Evolutionary conservation across 2,797 vertebrate genomes (phyloP).

Genomic region (Oceanodroma leucorhoa): DNA sequence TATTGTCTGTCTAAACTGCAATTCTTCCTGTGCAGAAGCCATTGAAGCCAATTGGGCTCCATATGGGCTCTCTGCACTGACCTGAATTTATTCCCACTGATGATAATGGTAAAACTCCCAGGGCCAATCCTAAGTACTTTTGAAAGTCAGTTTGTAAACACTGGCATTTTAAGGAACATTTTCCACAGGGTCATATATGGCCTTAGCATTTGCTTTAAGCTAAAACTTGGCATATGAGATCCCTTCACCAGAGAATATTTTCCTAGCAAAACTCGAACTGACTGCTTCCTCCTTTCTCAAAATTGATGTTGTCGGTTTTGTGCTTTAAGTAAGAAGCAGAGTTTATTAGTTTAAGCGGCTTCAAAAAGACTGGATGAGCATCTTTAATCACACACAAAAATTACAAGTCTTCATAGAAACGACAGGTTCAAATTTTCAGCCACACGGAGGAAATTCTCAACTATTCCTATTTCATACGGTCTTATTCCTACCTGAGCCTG

Average conservation of each 20-base stretch:
- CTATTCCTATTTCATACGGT: not conserved
- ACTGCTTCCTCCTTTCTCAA: not conserved
- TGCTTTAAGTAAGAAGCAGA: not conserved
- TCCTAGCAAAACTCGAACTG: not conserved
- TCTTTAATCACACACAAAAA: not conserved
- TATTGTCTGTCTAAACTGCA: not conserved
- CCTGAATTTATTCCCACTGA: not conserved
- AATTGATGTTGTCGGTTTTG: conserved; percentile 24
- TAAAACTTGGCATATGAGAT: not conserved
- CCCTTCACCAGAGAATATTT: not conserved
- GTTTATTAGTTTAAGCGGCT: not conserved
- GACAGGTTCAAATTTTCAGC: not conserved
- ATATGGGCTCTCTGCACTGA: not conserved
- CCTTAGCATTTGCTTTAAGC: not conserved
- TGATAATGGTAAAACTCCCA: not conserved
- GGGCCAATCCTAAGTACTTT: not conserved
- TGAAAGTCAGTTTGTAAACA: not conserved
- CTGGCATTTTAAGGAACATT: not conserved
- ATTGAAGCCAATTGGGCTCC: not conserved
- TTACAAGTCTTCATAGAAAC: not conserved
- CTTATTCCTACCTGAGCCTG: not conserved
- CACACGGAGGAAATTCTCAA: not conserved
- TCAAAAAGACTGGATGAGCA: not conserved
- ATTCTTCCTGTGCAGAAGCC: not conserved
- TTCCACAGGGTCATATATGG: not conserved